Conservation (phyloP, 1,140 invertebrate genomes). For the Lordiphosa collinella region DNA sequence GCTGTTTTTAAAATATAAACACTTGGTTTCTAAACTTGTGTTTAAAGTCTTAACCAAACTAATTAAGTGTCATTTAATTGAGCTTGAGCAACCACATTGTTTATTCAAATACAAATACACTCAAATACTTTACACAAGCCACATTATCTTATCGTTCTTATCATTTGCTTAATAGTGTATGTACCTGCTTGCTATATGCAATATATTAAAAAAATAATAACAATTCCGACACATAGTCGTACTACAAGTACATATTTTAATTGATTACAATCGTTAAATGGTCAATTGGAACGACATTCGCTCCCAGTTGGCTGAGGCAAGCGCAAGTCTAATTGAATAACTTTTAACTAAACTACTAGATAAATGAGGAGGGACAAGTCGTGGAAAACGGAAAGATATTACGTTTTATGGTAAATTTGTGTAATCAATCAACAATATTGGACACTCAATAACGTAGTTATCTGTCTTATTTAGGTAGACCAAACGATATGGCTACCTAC, state of each 20-base stretch:
- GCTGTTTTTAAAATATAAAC: slow-evolving; percentile 12
- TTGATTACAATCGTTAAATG: slow-evolving; percentile 52
- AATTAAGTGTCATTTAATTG: slow-evolving; percentile 16
- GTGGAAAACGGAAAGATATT: slow-evolving; percentile 25
- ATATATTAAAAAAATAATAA: slow-evolving; percentile 36
- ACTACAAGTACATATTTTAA: slow-evolving; percentile 39
- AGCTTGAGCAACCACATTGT: slow-evolving; percentile 8
- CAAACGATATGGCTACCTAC: too few species aligned
- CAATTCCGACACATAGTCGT: slow-evolving; percentile 26
- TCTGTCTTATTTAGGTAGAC: too few species aligned
- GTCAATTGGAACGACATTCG: slow-evolving; percentile 39
- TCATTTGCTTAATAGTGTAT: slow-evolving; percentile 12
- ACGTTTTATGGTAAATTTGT: slow-evolving; percentile 1
- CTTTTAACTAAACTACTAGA: background rate
- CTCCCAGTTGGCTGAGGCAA: slow-evolving; percentile 26
- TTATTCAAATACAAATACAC: slow-evolving; percentile 13
- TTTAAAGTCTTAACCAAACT: background rate
- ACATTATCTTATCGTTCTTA: slow-evolving; percentile 39
- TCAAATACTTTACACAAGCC: background rate
- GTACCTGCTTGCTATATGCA: background rate
- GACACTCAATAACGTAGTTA: too few species aligned
- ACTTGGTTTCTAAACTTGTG: background rate
- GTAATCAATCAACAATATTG: too few species aligned
- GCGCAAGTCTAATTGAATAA: slow-evolving; percentile 43
- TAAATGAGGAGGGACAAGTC: slow-evolving; percentile 29